Evolutionary conservation across 2,113 vertebrate species (phyloP).

Genomic region (Zootoca vivipara): DNA sequence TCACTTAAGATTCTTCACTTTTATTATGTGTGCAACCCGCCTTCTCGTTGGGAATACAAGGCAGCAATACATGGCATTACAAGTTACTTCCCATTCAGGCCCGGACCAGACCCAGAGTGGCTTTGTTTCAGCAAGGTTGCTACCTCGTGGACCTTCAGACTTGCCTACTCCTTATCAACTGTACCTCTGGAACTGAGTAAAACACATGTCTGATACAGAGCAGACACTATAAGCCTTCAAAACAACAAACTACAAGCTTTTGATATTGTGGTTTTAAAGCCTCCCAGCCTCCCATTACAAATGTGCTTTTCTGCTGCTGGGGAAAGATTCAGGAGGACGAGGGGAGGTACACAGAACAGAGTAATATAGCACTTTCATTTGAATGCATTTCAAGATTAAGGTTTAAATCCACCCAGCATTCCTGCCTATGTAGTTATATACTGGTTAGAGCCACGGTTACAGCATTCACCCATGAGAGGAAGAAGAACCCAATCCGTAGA

Average conservation of each 20-base stretch:
- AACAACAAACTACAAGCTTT: not conserved
- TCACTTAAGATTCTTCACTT: not conserved
- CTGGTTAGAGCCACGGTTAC: not conserved
- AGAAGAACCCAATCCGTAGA: not conserved
- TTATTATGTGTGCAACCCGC: not conserved
- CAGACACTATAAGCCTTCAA: not conserved
- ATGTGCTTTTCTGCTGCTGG: not conserved
- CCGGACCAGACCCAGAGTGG: not conserved
- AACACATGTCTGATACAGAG: not conserved
- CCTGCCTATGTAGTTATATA: not conserved
- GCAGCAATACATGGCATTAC: too few relatives aligned
- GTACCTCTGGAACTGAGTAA: too few relatives aligned
- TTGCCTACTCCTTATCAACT: not conserved
- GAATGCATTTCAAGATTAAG: not conserved
- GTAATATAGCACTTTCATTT: not conserved
- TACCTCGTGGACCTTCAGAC: not conserved
- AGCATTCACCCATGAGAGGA: not conserved
- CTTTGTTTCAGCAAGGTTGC: not conserved
- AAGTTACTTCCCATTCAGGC: not conserved
- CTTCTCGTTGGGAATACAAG: not conserved
- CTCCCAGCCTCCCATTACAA: not conserved
- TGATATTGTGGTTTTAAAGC: not conserved
- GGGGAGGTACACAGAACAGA: not conserved
- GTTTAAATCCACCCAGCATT: not conserved
- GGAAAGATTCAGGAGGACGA: not conserved